Base-by-base conservation (phyloP, 2,797 vertebrate genomes). In the Babyrousa celebensis region DNA sequence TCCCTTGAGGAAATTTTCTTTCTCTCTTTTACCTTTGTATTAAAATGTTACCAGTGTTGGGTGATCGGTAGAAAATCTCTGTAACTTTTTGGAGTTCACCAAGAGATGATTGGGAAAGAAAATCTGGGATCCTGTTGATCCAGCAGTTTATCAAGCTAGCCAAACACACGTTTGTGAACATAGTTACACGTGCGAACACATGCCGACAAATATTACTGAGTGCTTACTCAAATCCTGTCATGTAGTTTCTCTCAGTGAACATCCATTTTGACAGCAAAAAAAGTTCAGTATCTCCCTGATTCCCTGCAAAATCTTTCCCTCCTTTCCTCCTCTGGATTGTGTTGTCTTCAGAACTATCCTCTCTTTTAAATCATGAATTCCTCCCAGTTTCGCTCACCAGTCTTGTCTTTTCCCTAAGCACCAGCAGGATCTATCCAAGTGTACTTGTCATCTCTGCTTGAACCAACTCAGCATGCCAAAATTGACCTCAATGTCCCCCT, bases 1-100 rank as follows among this genome's bases (percentile, higher is more conserved):
- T 82, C n/a, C 21, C 82, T 74, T 86, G 54, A 95, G 65, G n/a
- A 1, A 43, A 8, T 65, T 85, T 91, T 92, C 52, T 36, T 85
- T 82, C 14, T 4, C 4, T 60, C 54, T 52, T 90, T 91, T 82
- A 14, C 70, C 78, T 85, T 94, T 78, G 20, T 77, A 77, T 77
- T 90, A 85, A 94, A 94, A 72, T 78, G 40, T 60, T 36, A 68
- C 25, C 10, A 72, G 40, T 1, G 3, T 23, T 91, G 17, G 84
- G 54, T 83, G 93, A 74, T 27, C 58, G 8, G 14, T 65, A 87
- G 15, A 60, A 85, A 72, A 93, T 89, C 4, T 70, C 15, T 83
- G 14, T 40, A 43, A 74, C 21, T 52, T 83, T 72, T 79, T 85
- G 3, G 60, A 86, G 36, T 14, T 97, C 27, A 65, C 12, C 89